Percentiles rank a stretch among this genome's conserved stretches.
These are phyloP conservation scores for Dryobota labecula DNA, from an alignment of 2,888 invertebrate species.

Conservation along the genomic window DNA sequence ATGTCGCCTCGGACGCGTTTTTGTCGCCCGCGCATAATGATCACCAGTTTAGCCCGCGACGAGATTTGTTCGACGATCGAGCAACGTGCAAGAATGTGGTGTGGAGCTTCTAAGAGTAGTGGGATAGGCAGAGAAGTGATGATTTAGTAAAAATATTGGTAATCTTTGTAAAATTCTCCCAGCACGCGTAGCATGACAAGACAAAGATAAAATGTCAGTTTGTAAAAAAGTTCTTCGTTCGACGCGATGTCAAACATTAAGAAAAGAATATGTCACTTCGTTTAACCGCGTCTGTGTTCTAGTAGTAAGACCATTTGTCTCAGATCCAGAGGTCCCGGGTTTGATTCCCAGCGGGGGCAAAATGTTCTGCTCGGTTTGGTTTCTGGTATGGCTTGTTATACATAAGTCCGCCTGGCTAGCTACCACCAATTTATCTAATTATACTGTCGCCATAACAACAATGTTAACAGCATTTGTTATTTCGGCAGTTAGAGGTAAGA, in stretches of 20 bases:
- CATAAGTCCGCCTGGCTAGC: too few relatives aligned
- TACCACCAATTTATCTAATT: too few relatives aligned
- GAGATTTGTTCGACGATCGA: constrained; percentile 75
- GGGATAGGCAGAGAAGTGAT: constrained; percentile 7
- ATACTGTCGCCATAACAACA: too few relatives aligned
- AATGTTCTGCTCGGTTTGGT: too few relatives aligned
- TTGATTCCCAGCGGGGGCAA: too few relatives aligned
- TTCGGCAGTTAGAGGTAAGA: too few relatives aligned
- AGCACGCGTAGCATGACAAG: neutral
- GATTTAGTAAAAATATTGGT: neutral
- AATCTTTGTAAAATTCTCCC: neutral
- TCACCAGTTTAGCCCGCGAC: constrained; percentile 65
- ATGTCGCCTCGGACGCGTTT: constrained; percentile 86
- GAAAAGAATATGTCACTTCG: neutral
- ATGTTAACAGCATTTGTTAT: too few relatives aligned
- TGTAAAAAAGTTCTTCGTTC: neutral
- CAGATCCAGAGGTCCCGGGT: too few relatives aligned
- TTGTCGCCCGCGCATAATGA: constrained; percentile 80
- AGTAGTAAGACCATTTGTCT: too few relatives aligned
- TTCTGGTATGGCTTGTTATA: too few relatives aligned
- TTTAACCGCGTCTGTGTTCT: too few relatives aligned
- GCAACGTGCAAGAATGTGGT: constrained; percentile 69
- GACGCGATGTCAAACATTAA: neutral
- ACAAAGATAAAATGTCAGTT: neutral
- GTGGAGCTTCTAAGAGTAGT: constrained; percentile 23